A percentile compares a stretch with the other conserved stretches of the same genome.
Conservation (phyloP, 2,113 vertebrate genomes). For the Gymnobelideus leadbeateri region DNA sequence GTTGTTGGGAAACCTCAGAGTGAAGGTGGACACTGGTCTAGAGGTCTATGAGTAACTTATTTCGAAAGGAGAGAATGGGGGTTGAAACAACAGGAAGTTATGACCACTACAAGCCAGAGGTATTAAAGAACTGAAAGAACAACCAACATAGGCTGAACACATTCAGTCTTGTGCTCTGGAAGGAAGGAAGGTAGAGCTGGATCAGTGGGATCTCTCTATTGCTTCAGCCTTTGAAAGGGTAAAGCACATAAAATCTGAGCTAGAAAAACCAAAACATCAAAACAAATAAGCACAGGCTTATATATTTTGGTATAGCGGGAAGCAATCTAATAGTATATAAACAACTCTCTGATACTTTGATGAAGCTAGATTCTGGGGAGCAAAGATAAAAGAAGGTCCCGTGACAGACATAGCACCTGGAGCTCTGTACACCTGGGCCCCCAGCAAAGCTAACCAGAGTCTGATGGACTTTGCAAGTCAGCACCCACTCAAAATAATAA, state of each 20-base stretch:
- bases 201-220: slow-evolving; percentile 90
- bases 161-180: slow-evolving; percentile 88
- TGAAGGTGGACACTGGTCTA: neutral
- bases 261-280: slow-evolving; percentile 86
- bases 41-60: neutral
- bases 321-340: neutral
- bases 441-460: neutral
- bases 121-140: slow-evolving; percentile 88
- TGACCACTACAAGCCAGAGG: neutral
- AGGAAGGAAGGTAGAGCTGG: slow-evolving; percentile 91
- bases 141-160: slow-evolving; percentile 88
- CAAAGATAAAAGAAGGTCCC: no score
- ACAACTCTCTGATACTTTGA: neutral
- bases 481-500: neutral
- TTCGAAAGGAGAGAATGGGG: neutral
- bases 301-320: neutral
- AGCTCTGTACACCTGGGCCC: no score
- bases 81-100: neutral
- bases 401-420: neutral
- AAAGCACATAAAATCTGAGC: slow-evolving; percentile 85
- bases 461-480: neutral
- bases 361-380: neutral
- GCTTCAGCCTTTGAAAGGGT: slow-evolving; percentile 84
- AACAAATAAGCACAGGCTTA: slow-evolving; percentile 88
- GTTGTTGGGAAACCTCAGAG: neutral